These are phyloP conservation scores for Mythimna vitellina DNA, from an alignment of 2,888 invertebrate species.

Conservation along the genomic window DNA sequence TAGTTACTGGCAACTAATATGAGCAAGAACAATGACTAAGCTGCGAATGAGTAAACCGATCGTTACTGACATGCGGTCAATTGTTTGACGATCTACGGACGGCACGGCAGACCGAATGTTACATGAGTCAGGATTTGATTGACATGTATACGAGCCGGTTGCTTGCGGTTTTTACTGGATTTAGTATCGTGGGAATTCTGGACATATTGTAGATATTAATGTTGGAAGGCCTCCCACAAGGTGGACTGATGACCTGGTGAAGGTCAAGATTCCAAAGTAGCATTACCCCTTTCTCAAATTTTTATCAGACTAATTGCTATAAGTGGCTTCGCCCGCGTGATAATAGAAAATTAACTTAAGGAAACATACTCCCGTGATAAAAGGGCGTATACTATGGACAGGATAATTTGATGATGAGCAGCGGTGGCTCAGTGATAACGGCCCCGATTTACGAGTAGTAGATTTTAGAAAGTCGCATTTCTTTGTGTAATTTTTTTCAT, in stretches of 20 bases:
- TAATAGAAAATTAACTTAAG: no score
- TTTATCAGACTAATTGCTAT: no score
- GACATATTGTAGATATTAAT: neutral
- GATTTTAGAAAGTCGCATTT: no score
- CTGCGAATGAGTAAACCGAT: slow-evolving; percentile 37
- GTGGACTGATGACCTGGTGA: neutral
- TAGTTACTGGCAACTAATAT: slow-evolving; percentile 31
- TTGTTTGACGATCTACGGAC: slow-evolving; percentile 50
- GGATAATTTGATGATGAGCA: no score
- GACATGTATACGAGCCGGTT: slow-evolving; percentile 40
- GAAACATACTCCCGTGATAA: no score
- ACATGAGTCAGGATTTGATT: slow-evolving; percentile 56
- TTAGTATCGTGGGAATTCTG: slow-evolving; percentile 6
- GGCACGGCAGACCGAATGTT: slow-evolving; percentile 22
- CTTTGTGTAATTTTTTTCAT: no score
- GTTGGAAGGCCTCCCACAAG: neutral
- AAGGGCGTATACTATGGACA: no score
- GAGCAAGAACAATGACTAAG: slow-evolving; percentile 60
- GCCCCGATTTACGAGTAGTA: no score
- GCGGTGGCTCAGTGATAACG: no score
- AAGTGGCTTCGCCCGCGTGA: no score
- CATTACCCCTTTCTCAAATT: no score
- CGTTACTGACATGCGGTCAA: slow-evolving; percentile 50
- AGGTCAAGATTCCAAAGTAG: neutral
- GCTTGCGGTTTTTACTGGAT: slow-evolving; percentile 48